A percentile compares a stretch with the other conserved stretches of the same genome.
Conservation (phyloP, 2,888 invertebrate species). For the Griposia aprilina region DNA sequence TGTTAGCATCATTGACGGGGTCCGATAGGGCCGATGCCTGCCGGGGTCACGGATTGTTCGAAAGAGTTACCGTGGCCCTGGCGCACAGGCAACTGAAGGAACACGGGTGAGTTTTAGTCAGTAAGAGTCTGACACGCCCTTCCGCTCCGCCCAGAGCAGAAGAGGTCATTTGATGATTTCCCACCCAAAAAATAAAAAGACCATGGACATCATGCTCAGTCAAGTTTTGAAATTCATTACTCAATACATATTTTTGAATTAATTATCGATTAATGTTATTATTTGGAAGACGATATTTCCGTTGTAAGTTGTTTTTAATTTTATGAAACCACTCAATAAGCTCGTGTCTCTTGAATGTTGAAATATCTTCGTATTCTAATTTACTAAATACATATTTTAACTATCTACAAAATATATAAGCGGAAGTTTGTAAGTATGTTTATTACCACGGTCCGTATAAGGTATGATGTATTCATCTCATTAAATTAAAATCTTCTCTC, state of each 20-base stretch:
- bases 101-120: too few species aligned
- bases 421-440: slow-evolving; percentile 42
- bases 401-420: background rate
- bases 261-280: background rate
- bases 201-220: background rate
- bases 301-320: background rate
- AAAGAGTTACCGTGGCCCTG: too few species aligned
- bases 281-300: background rate
- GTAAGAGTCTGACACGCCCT: too few species aligned
- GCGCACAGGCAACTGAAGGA: too few species aligned
- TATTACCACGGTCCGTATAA: background rate
- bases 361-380: slow-evolving; percentile 16
- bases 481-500: background rate
- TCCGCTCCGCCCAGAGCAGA: too few species aligned
- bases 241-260: background rate
- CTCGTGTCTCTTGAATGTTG: background rate
- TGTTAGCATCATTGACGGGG: too few species aligned
- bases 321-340: background rate
- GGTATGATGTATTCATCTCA: slow-evolving; percentile 18
- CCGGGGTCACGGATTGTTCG: too few species aligned
- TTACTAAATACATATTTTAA: slow-evolving; percentile 45
- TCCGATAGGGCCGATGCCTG: too few species aligned
- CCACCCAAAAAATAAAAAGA: too few species aligned
- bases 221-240: background rate
- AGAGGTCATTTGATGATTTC: too few species aligned